These are phyloP conservation scores for Pegoplata infirma DNA, from an alignment of 2,888 invertebrate genomes.

Conservation along the genomic window DNA sequence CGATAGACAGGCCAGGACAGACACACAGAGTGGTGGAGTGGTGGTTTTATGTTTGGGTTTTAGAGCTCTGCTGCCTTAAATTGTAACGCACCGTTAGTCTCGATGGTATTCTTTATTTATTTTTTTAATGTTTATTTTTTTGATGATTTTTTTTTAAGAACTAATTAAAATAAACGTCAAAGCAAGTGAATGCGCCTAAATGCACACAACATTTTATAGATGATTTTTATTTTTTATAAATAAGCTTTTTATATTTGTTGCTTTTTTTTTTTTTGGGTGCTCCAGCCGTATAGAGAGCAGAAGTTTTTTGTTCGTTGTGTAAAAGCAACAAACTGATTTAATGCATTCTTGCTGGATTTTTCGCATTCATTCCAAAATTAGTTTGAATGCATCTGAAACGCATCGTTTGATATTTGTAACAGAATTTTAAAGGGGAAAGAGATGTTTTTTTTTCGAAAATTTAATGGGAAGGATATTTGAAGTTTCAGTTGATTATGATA, in stretches of 20 bases:
- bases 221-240: conserved; percentile 38
- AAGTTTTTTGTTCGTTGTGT: not conserved
- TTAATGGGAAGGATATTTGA: conserved; percentile 4
- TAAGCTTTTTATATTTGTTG: conserved; percentile 39
- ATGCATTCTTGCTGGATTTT: conserved; percentile 20
- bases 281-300: conserved; percentile 2
- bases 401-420: conserved; percentile 62
- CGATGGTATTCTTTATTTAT: conserved; percentile 51
- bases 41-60: conserved; percentile 18
- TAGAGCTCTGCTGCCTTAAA: conserved; percentile 48
- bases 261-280: conserved; percentile 21
- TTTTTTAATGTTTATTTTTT: conserved; percentile 13
- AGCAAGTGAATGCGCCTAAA: conserved; percentile 65
- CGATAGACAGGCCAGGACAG: conserved; percentile 33
- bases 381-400: conserved; percentile 64
- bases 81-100: conserved; percentile 65
- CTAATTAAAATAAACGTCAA: conserved; percentile 69
- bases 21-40: conserved; percentile 21
- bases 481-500: conserved; percentile 14
- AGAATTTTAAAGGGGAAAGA: conserved; percentile 38
- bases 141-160: conserved; percentile 64
- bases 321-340: not conserved
- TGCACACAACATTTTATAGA: conserved; percentile 62
- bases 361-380: conserved; percentile 57
- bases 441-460: not conserved